Evolutionary conservation across 2,797 vertebrate species (phyloP).

Genomic region (Peromyscus aztecus): DNA sequence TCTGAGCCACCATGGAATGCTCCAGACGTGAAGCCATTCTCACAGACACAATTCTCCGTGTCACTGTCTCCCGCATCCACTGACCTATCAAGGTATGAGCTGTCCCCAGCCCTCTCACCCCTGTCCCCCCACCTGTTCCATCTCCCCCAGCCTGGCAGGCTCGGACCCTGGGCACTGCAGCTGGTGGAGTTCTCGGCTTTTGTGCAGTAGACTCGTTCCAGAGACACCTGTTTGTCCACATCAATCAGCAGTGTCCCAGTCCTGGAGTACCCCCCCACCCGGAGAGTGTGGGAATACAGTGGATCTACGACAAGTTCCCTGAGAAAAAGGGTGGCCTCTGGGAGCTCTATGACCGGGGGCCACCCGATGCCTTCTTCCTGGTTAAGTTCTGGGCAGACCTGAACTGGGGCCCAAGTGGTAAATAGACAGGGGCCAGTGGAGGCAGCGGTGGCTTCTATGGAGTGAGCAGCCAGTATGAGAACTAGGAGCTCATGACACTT

Average conservation of each 20-base stretch:
- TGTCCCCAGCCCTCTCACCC: constrained; percentile 81
- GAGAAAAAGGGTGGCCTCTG: constrained; percentile 85
- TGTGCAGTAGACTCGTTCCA: constrained; percentile 86
- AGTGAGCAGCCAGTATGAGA: constrained; percentile 87
- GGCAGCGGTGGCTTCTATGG: constrained; percentile 83
- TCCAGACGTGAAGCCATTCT: too few relatives aligned
- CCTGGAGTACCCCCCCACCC: constrained; percentile 81
- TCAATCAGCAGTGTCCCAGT: constrained; percentile 86
- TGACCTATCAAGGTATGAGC: constrained; percentile 80
- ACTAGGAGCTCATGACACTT: constrained; percentile 86
- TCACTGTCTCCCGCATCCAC: too few relatives aligned
- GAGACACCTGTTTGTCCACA: constrained; percentile 87
- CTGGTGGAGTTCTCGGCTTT: constrained; percentile 86
- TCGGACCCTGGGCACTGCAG: constrained; percentile 85
- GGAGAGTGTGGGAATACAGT: constrained; percentile 84
- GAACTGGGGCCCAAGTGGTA: constrained; percentile 84
- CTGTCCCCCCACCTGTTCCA: constrained; percentile 75
- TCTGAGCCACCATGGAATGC: constrained; percentile 79
- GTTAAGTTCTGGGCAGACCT: constrained; percentile 88
- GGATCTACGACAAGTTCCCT: constrained; percentile 82
- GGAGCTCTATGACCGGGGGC: constrained; percentile 86
- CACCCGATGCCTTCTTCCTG: constrained; percentile 86
- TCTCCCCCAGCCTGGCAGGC: constrained; percentile 85
- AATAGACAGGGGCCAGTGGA: constrained; percentile 69
- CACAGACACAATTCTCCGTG: too few relatives aligned